Evolutionary conservation across 2,888 invertebrate species (phyloP).

Genomic region (Meteorus cinctellus): DNA sequence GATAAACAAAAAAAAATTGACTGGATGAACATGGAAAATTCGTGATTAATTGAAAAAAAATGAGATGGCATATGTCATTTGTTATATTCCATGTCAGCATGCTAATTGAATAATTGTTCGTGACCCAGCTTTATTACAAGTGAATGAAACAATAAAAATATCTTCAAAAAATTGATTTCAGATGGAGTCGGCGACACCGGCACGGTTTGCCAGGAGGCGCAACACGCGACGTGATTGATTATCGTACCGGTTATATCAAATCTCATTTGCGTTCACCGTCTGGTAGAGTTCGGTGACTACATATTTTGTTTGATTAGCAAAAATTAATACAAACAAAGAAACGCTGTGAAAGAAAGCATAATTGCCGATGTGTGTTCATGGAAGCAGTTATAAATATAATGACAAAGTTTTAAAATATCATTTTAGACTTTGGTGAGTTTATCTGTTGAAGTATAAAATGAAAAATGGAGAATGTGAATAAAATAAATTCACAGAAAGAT

Average conservation of each 20-base stretch:
- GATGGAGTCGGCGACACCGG: slow-evolving; percentile 88
- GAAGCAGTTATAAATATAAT: neutral
- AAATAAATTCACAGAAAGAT: neutral
- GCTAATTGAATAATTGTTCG: neutral
- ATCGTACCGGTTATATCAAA: slow-evolving; percentile 90
- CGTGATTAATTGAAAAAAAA: slow-evolving; percentile 18
- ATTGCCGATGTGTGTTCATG: slow-evolving; percentile 18
- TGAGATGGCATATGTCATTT: neutral
- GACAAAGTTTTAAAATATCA: neutral
- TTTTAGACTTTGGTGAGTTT: slow-evolving; percentile 4
- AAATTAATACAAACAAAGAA: neutral
- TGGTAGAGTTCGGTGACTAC: slow-evolving; percentile 91
- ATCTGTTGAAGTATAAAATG: neutral
- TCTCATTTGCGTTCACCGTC: slow-evolving; percentile 94
- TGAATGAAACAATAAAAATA: neutral
- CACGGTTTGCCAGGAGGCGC: slow-evolving; percentile 75
- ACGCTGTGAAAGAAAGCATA: neutral
- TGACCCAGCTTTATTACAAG: neutral
- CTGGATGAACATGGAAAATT: neutral
- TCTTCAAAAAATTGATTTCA: slow-evolving; percentile 67
- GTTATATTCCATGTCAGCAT: slow-evolving; percentile 20
- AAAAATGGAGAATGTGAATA: neutral
- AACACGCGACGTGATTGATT: slow-evolving; percentile 83
- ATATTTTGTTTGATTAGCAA: neutral
- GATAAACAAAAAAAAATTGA: neutral